Conservation (phyloP, 2,888 invertebrate species). For the Marronus borbonicus region DNA sequence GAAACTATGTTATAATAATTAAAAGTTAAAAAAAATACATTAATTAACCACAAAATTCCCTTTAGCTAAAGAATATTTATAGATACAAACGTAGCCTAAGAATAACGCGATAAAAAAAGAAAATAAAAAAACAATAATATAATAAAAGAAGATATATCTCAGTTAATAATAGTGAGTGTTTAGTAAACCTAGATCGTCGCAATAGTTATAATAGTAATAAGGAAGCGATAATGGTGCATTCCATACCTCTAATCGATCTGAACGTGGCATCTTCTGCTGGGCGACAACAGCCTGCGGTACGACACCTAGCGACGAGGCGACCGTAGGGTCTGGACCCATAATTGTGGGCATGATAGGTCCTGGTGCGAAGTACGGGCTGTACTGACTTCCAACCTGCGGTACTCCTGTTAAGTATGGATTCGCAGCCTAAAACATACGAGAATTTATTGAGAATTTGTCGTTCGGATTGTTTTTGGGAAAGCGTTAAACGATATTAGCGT, state of each 20-base stretch:
- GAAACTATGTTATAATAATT: conserved; percentile 23
- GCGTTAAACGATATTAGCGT: conserved; percentile 6
- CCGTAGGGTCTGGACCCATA: conserved; percentile 90
- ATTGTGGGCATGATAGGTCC: conserved; percentile 91
- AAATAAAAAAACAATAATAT: conserved; percentile 49
- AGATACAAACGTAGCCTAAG: conserved; percentile 11
- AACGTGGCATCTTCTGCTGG: conserved; percentile 95
- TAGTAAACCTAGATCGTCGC: conserved; percentile 29
- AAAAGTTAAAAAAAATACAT: conserved; percentile 16
- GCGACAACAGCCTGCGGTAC: conserved; percentile 89
- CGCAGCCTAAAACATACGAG: conserved; percentile 77
- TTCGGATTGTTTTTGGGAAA: background rate
- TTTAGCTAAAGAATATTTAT: conserved; percentile 51
- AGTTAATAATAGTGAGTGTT: conserved; percentile 39
- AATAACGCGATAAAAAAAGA: background rate
- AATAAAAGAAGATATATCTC: conserved; percentile 51
- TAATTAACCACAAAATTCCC: conserved; percentile 24
- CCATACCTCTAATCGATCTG: conserved; percentile 96
- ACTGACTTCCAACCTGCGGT: conserved; percentile 90
- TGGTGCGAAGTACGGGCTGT: conserved; percentile 92
- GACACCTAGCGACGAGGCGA: conserved; percentile 87
- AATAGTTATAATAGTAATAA: conserved; percentile 12
- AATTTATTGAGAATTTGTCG: conserved; percentile 50
- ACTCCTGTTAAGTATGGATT: conserved; percentile 94
- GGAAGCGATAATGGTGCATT: conserved; percentile 30